phyloP scores from a whole-genome alignment of 2,797 vertebrate species.

The Oryzias dopingdopingensis region DNA sequence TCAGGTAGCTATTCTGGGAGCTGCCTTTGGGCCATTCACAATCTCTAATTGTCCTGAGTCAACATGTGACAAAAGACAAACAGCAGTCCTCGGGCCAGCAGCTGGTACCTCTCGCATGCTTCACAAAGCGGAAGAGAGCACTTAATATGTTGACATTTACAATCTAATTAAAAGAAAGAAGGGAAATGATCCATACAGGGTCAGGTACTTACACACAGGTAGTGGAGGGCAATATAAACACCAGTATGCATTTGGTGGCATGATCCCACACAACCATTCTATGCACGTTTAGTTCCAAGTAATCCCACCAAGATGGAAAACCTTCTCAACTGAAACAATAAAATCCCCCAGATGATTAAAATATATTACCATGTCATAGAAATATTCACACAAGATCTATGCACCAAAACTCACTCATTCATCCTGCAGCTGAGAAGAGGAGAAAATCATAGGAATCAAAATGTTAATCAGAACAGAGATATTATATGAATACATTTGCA shows the following conservation, averaged over 20 bases:
- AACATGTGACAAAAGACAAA: constrained; percentile 54
- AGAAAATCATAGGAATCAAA: constrained; percentile 24
- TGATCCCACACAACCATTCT: constrained; percentile 2
- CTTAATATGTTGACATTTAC: constrained; percentile 73
- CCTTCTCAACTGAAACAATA: constrained; percentile 36
- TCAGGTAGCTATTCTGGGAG: constrained; percentile 43
- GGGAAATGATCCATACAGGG: constrained; percentile 46
- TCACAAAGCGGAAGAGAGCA: constrained; percentile 28
- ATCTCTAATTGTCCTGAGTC: constrained; percentile 60
- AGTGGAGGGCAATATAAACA: constrained; percentile 21
- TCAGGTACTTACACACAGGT: constrained; percentile 51
- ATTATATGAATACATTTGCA: constrained; percentile 44
- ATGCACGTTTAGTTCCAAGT: constrained; percentile 21
- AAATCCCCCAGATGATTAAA: constrained; percentile 51
- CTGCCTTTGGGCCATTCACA: constrained; percentile 40
- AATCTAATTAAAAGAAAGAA: constrained; percentile 71
- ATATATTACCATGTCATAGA: constrained; percentile 38
- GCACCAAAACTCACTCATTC: neutral
- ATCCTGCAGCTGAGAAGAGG: constrained; percentile 16
- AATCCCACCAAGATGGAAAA: constrained; percentile 44
- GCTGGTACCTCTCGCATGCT: constrained; percentile 15
- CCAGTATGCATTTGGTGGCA: neutral
- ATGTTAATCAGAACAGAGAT: constrained; percentile 28
- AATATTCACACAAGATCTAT: no score
- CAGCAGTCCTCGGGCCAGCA: constrained; percentile 28